phyloP scores from a whole-genome alignment of 2,888 invertebrate species.

The Acrobasis consociella region DNA sequence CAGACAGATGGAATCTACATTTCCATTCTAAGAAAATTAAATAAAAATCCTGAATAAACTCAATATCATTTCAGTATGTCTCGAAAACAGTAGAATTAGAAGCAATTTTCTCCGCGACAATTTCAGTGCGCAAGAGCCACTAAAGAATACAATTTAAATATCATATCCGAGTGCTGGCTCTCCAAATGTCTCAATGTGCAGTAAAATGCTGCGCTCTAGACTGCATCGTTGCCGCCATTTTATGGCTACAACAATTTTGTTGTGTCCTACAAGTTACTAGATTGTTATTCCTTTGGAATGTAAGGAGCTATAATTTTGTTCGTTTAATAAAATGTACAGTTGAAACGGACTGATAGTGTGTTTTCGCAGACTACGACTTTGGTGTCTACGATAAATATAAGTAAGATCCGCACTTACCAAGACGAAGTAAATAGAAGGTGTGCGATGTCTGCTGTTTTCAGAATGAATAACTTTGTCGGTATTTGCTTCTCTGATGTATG shows the following conservation, averaged over 20 bases:
- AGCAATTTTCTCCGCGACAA: constrained; percentile 15
- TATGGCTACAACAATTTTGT: constrained; percentile 18
- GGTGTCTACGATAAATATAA: not conserved
- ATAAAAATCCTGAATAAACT: not conserved
- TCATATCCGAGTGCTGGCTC: constrained; percentile 19
- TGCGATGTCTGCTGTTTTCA: too few relatives aligned
- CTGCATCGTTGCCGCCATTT: constrained; percentile 11
- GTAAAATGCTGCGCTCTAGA: constrained; percentile 11
- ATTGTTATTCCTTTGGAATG: constrained; percentile 15
- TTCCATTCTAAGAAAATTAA: too few relatives aligned
- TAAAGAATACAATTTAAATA: constrained; percentile 20
- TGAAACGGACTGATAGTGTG: not conserved
- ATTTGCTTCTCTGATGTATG: too few relatives aligned
- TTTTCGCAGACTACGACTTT: not conserved
- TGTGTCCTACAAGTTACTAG: constrained; percentile 10
- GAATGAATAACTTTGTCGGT: too few relatives aligned
- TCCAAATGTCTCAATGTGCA: constrained; percentile 19
- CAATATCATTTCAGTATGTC: not conserved
- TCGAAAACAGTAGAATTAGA: constrained; percentile 7
- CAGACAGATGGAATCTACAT: too few relatives aligned
- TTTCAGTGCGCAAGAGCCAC: constrained; percentile 14
- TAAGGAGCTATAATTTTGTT: constrained; percentile 4
- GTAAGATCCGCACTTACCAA: not conserved
- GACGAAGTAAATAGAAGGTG: too few relatives aligned
- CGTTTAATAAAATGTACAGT: constrained; percentile 1